A percentile compares a stretch with the other conserved stretches of the same genome.
phyloP scores from a whole-genome alignment of 2,888 invertebrate species.

The Parnassius smintheus region DNA sequence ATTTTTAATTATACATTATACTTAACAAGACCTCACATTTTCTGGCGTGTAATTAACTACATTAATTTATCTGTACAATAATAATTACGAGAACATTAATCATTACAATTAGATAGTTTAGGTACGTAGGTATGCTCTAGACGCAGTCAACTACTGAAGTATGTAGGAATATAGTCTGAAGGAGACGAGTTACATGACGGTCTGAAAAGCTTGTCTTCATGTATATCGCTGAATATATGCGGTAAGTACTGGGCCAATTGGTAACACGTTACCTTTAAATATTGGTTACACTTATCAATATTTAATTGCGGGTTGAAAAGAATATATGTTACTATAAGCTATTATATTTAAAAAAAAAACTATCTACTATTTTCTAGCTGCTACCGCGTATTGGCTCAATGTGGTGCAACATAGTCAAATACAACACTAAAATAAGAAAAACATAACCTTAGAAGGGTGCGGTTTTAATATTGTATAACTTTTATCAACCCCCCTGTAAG shows the following conservation, averaged over 20 bases:
- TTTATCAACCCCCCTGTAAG: no score
- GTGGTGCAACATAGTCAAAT: no score
- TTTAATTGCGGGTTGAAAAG: no score
- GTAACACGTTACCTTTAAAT: slow-evolving; percentile 15
- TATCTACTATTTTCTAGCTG: no score
- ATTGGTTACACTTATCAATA: neutral
- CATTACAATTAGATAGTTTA: slow-evolving; percentile 69
- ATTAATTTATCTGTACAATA: slow-evolving; percentile 80
- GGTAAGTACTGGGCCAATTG: slow-evolving; percentile 53
- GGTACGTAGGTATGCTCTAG: slow-evolving; percentile 61
- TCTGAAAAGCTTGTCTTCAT: slow-evolving; percentile 50
- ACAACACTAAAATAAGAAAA: no score
- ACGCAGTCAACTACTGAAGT: slow-evolving; percentile 53
- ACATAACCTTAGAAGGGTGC: no score
- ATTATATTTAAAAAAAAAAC: no score
- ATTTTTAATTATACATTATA: slow-evolving; percentile 76
- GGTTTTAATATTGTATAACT: no score
- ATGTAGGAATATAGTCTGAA: slow-evolving; percentile 55
- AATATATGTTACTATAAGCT: no score
- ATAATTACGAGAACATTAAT: slow-evolving; percentile 78
- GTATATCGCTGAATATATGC: slow-evolving; percentile 22
- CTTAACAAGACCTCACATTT: slow-evolving; percentile 77
- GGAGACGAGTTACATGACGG: slow-evolving; percentile 42
- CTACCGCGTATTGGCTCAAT: no score
- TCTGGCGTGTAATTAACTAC: slow-evolving; percentile 75